Evolutionary conservation across 2,888 invertebrate species (phyloP), one percentile per base, ranked within the genome.

Genomic region (Podabrus alpinus): DNA sequence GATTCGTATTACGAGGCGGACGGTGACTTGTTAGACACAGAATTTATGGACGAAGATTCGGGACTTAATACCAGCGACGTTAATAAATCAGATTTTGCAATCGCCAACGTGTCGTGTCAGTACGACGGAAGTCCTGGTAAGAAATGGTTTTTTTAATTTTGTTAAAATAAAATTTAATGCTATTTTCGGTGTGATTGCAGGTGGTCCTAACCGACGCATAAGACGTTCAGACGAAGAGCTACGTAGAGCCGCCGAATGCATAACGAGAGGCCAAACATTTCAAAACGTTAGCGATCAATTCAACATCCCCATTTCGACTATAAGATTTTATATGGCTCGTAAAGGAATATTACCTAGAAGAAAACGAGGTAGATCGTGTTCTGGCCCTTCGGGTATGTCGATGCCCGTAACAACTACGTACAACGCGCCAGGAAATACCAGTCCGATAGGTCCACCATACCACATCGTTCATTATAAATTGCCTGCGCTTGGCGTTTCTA

Each of bases 231-330:
- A 95, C 86, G 92, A 92, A 66, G 92, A 94, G 81, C 85, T 95
- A 69, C 90, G 93, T n/a, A 91, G 94, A 84, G 95, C 95, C 0
- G 95, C 95, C 3, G 94, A 95, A 85, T 94, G 94, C 87, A 95
- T 95, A 77, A 93, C 94, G n/a, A 92, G 94, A 72, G 95, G 95
- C 1, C 93, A 93, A 88, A 95, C 95, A 82, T 95, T 95, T 89
- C 95, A 95, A 87, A 94, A 94, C 1, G 95, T 95, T 25, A 95
- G 94, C 74, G 94, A 95, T 83, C 94, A 94, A 89, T 95, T 94
- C 87, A 94, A 94, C 86, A 95, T 95, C 87, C 95, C 95, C 75
- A 95, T 95, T 79, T 95, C 95, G 25, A 95, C 95, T 59, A 94
- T 95, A 86, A 91, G 94, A 68, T 95, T 95, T 87, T 95, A 94